phyloP scores from a whole-genome alignment of 2,888 invertebrate genomes.

The Acleris literana region DNA sequence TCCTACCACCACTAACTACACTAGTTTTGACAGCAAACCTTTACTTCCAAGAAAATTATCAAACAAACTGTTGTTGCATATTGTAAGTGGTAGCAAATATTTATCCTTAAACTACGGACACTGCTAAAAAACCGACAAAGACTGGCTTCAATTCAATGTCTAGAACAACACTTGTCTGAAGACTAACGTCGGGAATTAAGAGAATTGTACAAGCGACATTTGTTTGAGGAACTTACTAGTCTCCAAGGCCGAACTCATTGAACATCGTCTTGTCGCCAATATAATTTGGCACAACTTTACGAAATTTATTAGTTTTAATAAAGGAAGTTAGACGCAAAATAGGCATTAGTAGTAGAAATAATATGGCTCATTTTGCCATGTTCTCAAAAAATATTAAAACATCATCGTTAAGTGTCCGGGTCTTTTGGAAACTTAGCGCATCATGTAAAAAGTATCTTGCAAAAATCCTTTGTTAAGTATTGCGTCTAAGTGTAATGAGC shows the following conservation, averaged over 20 bases:
- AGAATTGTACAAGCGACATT: conserved; percentile 14
- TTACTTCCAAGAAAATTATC: too few species aligned
- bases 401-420: background rate
- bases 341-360: background rate
- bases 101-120: too few species aligned
- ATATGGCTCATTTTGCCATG: background rate
- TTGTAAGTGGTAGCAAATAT: too few species aligned
- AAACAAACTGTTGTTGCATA: too few species aligned
- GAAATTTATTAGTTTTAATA: conserved; percentile 26
- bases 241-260: conserved; percentile 59
- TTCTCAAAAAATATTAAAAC: background rate
- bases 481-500: too few species aligned
- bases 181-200: background rate
- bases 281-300: conserved; percentile 30
- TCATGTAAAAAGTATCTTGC: too few species aligned
- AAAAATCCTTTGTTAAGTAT: too few species aligned
- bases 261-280: conserved; percentile 32
- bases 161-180: conserved; percentile 3
- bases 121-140: background rate
- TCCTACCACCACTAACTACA: too few species aligned
- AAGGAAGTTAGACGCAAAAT: background rate
- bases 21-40: too few species aligned
- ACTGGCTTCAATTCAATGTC: background rate
- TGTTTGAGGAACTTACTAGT: conserved; percentile 45
- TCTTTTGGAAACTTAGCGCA: background rate